phyloP scores from a whole-genome alignment of 2,888 invertebrate species.

The Caenorhabditis plicata region DNA sequence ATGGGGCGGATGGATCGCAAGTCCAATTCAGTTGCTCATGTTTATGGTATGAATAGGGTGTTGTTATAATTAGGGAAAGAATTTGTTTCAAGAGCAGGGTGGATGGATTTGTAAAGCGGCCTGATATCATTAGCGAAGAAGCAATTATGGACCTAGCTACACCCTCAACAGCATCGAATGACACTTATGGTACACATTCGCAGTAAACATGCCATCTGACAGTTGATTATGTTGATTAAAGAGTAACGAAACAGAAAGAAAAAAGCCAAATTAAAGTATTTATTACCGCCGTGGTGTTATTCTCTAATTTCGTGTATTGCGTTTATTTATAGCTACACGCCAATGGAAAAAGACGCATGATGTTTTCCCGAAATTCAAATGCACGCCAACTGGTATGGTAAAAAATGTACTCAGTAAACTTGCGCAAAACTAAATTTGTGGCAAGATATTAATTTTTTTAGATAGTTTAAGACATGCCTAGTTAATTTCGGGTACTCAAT shows the following conservation, averaged over 20 bases:
- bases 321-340: too few species aligned
- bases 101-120: conserved; percentile 51
- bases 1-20: conserved; percentile 65
- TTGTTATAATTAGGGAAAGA: not conserved
- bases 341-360: too few species aligned
- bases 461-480: too few species aligned
- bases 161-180: conserved; percentile 59
- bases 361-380: too few species aligned
- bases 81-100: conserved; percentile 42
- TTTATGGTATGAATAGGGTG: conserved; percentile 40
- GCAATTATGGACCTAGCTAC: conserved; percentile 49
- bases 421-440: too few species aligned
- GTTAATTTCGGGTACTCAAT: too few species aligned
- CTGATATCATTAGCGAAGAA: conserved; percentile 50
- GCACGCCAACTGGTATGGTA: too few species aligned
- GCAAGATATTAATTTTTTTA: too few species aligned
- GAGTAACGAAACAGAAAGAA: not conserved
- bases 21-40: conserved; percentile 60
- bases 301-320: too few species aligned
- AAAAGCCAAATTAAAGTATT: not conserved
- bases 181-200: conserved; percentile 61
- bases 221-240: not conserved
- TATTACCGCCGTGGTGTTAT: too few species aligned
- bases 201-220: too few species aligned
- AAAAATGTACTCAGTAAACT: too few species aligned